Conservation (phyloP, 2,888 invertebrate genomes). For the Mythimna lalbum region DNA sequence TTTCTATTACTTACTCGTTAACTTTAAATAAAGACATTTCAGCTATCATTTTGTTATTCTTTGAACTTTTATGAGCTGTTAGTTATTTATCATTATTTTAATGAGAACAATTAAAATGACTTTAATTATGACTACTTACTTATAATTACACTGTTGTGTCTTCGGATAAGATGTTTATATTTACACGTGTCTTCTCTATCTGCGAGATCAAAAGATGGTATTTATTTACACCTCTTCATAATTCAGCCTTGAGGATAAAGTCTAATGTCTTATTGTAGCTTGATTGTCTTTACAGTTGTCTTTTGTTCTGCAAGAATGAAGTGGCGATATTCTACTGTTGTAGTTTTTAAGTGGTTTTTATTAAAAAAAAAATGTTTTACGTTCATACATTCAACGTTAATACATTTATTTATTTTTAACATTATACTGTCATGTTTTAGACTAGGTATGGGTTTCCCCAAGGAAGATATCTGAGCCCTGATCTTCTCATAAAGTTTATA, state of each 20-base stretch:
- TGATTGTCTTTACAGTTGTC: conserved; percentile 14
- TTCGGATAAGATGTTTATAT: conserved; percentile 45
- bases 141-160: conserved; percentile 44
- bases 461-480: conserved; percentile 5
- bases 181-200: conserved; percentile 60
- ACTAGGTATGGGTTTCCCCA: conserved; percentile 8
- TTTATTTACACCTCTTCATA: conserved; percentile 43
- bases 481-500: background rate
- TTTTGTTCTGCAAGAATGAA: conserved; percentile 10
- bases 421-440: background rate
- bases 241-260: conserved; percentile 24
- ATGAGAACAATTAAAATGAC: conserved; percentile 48
- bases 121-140: conserved; percentile 54
- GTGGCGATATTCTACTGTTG: background rate
- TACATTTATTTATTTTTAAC: too few species aligned
- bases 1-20: background rate
- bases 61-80: conserved; percentile 7
- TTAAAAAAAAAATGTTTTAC: background rate
- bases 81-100: conserved; percentile 35
- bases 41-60: background rate
- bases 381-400: too few species aligned
- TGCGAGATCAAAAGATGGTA: conserved; percentile 50
- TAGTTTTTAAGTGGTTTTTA: background rate
- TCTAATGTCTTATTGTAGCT: conserved; percentile 22
- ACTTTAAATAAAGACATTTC: conserved; percentile 17